phyloP scores from a whole-genome alignment of 2,797 vertebrate species.

The Pyrocephalus nanus region DNA sequence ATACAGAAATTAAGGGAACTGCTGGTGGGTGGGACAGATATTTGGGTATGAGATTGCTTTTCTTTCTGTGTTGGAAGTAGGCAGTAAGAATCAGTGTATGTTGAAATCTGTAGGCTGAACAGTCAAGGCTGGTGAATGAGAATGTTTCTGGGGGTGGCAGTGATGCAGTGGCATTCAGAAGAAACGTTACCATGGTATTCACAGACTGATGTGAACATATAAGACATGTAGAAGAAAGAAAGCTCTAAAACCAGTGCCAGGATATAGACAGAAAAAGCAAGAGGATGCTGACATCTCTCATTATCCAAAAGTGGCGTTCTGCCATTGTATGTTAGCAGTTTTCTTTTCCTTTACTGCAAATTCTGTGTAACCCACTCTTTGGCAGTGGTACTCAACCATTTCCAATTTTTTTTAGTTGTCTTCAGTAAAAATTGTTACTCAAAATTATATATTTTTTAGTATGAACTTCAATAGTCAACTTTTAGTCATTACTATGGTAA shows the following conservation, averaged over 20 bases:
- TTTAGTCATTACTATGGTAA: not conserved
- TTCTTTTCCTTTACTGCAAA: not conserved
- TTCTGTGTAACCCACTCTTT: not conserved
- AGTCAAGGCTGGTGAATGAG: conserved; percentile 55
- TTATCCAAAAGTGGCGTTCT: conserved; percentile 4
- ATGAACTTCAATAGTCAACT: not conserved
- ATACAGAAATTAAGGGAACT: conserved; percentile 2
- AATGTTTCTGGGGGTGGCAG: conserved; percentile 45
- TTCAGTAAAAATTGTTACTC: not conserved
- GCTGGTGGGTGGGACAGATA: conserved; percentile 1
- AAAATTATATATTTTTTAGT: not conserved
- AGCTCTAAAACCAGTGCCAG: not conserved
- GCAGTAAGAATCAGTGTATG: not conserved
- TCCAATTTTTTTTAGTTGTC: not conserved
- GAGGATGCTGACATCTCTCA: not conserved
- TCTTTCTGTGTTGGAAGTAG: not conserved
- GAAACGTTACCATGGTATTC: conserved; percentile 48
- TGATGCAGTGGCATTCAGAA: conserved; percentile 30
- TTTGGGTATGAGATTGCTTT: conserved; percentile 17
- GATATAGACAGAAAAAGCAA: not conserved
- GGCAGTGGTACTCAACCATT: not conserved
- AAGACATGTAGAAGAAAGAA: not conserved
- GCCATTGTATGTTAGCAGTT: not conserved
- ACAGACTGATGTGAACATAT: conserved; percentile 5
- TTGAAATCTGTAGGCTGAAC: conserved; percentile 42